Percentiles rank a stretch among this genome's conserved stretches.
Conservation (phyloP, 2,888 invertebrate species). For the Mimas tiliae region DNA sequence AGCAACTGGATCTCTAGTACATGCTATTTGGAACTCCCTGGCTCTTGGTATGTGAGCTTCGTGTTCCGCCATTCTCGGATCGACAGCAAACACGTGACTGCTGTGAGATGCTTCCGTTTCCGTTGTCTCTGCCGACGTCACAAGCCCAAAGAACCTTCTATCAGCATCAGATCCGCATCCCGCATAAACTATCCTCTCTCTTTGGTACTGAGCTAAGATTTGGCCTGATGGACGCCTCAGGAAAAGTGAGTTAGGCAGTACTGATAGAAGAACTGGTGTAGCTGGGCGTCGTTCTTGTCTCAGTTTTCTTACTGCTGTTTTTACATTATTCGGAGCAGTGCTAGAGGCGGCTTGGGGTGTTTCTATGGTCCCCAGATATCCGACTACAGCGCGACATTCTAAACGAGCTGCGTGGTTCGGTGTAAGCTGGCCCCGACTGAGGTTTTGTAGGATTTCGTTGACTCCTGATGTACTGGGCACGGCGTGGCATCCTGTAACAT, state of each 20-base stretch:
- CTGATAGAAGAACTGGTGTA: conserved; percentile 93
- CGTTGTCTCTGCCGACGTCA: conserved; percentile 90
- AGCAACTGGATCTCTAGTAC: conserved; percentile 91
- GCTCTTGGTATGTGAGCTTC: conserved; percentile 91
- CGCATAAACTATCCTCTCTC: conserved; percentile 93
- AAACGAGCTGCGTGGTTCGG: conserved; percentile 81
- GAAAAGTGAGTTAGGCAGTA: conserved; percentile 91
- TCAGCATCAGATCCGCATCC: conserved; percentile 96
- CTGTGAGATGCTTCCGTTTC: conserved; percentile 88
- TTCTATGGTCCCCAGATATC: conserved; percentile 97
- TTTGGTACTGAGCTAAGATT: conserved; percentile 93
- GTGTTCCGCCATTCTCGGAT: conserved; percentile 93
- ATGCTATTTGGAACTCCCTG: conserved; percentile 92
- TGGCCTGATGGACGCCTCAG: conserved; percentile 91
- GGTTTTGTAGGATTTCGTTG: conserved; percentile 74
- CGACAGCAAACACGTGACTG: conserved; percentile 97
- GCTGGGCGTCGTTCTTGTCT: conserved; percentile 95
- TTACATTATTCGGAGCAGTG: conserved; percentile 90
- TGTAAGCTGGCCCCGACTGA: conserved; percentile 68
- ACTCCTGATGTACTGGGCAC: conserved; percentile 74
- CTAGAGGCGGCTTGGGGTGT: conserved; percentile 93
- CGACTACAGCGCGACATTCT: conserved; percentile 94
- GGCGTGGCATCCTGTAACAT: conserved; percentile 70
- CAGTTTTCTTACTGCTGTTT: conserved; percentile 94
- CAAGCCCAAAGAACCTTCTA: conserved; percentile 95